Conservation (phyloP, 2,797 vertebrate genomes). For the Myioborus miniatus region DNA sequence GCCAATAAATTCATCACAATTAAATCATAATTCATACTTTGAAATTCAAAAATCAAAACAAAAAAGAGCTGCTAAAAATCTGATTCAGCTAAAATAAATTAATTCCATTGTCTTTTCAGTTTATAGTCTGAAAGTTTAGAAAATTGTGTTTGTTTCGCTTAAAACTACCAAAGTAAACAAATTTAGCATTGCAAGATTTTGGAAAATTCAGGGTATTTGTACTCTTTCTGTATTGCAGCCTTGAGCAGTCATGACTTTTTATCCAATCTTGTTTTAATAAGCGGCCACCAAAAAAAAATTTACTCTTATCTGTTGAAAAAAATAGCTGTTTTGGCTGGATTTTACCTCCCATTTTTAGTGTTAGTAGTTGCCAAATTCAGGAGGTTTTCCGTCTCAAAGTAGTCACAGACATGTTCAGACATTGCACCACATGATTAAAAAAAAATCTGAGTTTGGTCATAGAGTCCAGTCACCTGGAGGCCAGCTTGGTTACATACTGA, state of each 20-base stretch:
- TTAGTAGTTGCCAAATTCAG: neutral
- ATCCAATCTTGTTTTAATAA: neutral
- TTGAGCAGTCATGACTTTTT: neutral
- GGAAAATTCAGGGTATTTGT: neutral
- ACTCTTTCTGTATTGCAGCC: neutral
- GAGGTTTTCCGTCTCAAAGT: slow-evolving; percentile 31
- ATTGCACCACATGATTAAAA: slow-evolving; percentile 44
- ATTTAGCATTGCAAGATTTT: neutral
- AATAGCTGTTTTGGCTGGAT: neutral
- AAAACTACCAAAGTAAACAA: neutral
- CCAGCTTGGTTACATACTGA: slow-evolving; percentile 70
- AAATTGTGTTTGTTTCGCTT: neutral
- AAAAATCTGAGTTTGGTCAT: slow-evolving; percentile 42
- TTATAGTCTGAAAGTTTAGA: neutral
- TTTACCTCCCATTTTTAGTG: neutral
- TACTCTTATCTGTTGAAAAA: neutral
- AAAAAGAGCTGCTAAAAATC: neutral
- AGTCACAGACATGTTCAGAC: slow-evolving; percentile 70
- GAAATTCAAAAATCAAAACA: neutral
- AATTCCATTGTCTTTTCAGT: neutral
- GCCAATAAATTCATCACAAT: neutral
- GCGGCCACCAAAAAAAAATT: neutral
- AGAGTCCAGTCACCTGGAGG: slow-evolving; percentile 6
- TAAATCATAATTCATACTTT: neutral
- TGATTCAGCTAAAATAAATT: neutral